phyloP scores from a whole-genome alignment of 1,140 invertebrate species.

The Cyphomyrmex costatus region DNA sequence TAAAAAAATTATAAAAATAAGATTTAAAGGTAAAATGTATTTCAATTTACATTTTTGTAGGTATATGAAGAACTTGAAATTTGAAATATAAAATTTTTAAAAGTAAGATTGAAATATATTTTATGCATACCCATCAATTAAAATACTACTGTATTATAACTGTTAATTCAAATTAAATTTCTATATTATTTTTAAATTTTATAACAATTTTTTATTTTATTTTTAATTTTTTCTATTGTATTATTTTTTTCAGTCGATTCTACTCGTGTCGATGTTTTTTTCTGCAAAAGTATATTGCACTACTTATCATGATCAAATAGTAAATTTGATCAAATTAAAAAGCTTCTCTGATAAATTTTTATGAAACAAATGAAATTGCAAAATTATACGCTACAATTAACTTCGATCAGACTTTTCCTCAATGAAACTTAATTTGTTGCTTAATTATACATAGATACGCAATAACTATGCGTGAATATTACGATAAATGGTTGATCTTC shows the following conservation, averaged over 20 bases:
- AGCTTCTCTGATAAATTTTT: neutral
- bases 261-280: neutral
- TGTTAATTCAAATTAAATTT: neutral
- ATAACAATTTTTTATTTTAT: neutral
- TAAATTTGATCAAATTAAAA: neutral
- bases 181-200: neutral
- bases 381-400: neutral
- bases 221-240: neutral
- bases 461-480: neutral
- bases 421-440: neutral
- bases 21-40: too few species aligned
- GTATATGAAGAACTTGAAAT: neutral
- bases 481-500: neutral
- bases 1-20: too few species aligned
- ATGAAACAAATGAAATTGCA: neutral
- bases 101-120: neutral
- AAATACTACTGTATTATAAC: neutral
- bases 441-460: neutral
- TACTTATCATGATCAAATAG: neutral
- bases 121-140: neutral
- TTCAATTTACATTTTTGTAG: too few species aligned
- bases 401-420: neutral
- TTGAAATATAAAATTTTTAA: neutral
- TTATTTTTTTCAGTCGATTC: neutral
- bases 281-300: neutral